phyloP scores from a whole-genome alignment of 2,797 vertebrate species.

The Parambassis ranga region DNA sequence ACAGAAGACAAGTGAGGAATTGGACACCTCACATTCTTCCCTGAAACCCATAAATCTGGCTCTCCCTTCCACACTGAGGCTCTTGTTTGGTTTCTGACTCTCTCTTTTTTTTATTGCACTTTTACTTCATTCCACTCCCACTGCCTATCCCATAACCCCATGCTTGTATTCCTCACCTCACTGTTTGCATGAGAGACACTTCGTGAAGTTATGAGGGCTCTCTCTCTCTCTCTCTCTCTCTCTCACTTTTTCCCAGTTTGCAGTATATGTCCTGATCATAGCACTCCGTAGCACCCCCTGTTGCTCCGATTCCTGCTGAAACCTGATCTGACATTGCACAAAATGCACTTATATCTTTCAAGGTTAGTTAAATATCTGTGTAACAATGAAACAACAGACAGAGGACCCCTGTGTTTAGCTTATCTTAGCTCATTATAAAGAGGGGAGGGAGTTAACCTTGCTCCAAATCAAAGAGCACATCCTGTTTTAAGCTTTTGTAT shows the following conservation, averaged over 20 bases:
- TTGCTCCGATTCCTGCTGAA: background rate
- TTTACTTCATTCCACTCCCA: slow-evolving; percentile 48
- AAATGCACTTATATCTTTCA: background rate
- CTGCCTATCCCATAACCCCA: slow-evolving; percentile 53
- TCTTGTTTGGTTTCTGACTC: slow-evolving; percentile 43
- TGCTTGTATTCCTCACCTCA: slow-evolving; percentile 33
- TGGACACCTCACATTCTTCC: slow-evolving; percentile 70
- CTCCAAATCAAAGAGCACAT: too few relatives aligned
- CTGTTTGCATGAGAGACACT: slow-evolving; percentile 43
- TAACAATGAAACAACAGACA: background rate
- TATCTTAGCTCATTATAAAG: too few relatives aligned
- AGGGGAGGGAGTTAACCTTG: too few relatives aligned
- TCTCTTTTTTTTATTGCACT: slow-evolving; percentile 43
- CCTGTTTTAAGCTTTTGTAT: too few relatives aligned
- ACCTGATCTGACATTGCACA: background rate
- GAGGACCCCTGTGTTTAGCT: background rate
- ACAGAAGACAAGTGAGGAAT: slow-evolving; percentile 67
- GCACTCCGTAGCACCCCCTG: slow-evolving; percentile 14
- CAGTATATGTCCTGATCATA: background rate
- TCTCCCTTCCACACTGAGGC: slow-evolving; percentile 47
- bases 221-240: background rate
- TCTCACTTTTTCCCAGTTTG: background rate
- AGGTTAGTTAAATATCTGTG: too few relatives aligned
- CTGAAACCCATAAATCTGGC: slow-evolving; percentile 62
- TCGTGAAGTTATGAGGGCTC: background rate